Conservation (phyloP, 2,888 invertebrate genomes). For the Hydroisotoma schaefferi region DNA sequence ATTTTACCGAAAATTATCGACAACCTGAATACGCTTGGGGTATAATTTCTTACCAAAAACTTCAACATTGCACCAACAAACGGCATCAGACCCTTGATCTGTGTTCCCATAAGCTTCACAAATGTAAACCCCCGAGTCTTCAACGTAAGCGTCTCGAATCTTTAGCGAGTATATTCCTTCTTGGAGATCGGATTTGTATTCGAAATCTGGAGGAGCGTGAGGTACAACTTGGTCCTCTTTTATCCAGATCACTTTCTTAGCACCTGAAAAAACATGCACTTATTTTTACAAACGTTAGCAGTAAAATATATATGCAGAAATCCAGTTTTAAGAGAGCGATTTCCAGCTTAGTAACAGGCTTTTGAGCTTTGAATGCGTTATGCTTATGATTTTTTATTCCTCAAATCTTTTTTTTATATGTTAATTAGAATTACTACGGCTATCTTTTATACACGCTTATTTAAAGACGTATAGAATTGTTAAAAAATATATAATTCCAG, state of each 20-base stretch:
- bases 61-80: constrained; percentile 34
- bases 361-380: too few species aligned
- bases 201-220: constrained; percentile 53
- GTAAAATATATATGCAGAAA: too few species aligned
- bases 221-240: constrained; percentile 63
- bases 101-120: constrained; percentile 64
- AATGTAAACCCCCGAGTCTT: constrained; percentile 65
- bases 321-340: background rate
- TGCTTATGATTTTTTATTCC: too few species aligned
- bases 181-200: constrained; percentile 57
- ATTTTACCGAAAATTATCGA: background rate
- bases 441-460: too few species aligned
- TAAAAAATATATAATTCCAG: too few species aligned
- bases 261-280: constrained; percentile 34
- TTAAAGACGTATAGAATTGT: too few species aligned
- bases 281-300: too few species aligned
- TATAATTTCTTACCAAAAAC: constrained; percentile 59
- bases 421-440: too few species aligned
- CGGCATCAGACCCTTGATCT: constrained; percentile 48
- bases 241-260: constrained; percentile 60
- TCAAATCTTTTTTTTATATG: too few species aligned
- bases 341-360: background rate
- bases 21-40: background rate
- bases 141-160: constrained; percentile 60
- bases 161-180: constrained; percentile 59